Conservation (phyloP, 2,888 invertebrate species). For the Timema cristinae region DNA sequence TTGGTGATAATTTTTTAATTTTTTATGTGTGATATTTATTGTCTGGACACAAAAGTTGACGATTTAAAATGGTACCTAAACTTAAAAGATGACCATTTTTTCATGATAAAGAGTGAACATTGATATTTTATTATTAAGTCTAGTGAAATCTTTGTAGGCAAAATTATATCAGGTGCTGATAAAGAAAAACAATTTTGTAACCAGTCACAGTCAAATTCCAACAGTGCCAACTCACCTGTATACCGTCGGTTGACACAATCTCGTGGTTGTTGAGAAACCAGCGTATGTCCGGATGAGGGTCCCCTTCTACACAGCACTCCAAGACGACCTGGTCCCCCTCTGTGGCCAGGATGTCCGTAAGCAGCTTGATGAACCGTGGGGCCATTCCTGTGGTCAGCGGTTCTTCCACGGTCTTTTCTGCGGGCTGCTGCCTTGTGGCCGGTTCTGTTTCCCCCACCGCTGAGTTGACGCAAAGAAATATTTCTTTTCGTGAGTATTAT, state of each 20-base stretch:
- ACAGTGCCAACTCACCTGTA: constrained; percentile 16
- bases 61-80: no score
- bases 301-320: constrained; percentile 63
- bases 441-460: constrained; percentile 46
- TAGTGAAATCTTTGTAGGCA: no score
- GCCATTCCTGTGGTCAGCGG: constrained; percentile 42
- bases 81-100: no score
- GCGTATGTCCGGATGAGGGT: constrained; percentile 61
- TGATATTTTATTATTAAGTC: no score
- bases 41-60: no score
- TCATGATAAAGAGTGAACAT: no score
- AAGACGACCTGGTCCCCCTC: constrained; percentile 67
- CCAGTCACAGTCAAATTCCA: no score
- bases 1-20: no score
- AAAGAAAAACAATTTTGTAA: no score
- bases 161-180: no score
- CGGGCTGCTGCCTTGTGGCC: constrained; percentile 39
- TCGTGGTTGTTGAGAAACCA: constrained; percentile 68
- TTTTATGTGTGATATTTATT: no score
- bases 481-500: no score
- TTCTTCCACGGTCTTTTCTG: constrained; percentile 38
- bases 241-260: constrained; percentile 50
- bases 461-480: constrained; percentile 33
- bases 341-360: constrained; percentile 65
- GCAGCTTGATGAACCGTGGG: constrained; percentile 65